These are phyloP conservation scores for Trogon melanurus DNA, from an alignment of 2,113 vertebrate species.

Conservation along the genomic window DNA sequence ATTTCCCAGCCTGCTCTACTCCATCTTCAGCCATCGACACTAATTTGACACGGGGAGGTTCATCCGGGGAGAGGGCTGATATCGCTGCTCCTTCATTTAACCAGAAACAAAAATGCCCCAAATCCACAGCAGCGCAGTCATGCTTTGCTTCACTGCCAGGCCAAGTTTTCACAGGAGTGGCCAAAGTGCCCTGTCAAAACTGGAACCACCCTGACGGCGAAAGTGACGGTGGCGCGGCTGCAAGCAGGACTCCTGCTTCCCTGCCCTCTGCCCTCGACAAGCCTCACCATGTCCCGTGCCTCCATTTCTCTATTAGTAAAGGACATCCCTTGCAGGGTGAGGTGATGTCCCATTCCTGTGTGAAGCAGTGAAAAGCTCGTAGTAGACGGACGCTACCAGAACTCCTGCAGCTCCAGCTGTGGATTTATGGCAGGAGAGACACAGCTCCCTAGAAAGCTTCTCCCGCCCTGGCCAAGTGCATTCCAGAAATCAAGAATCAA, in stretches of 20 bases:
- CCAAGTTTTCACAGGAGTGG: neutral
- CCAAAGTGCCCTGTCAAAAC: neutral
- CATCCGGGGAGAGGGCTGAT: neutral
- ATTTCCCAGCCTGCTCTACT: neutral
- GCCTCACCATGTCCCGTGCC: neutral
- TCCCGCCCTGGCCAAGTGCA: neutral
- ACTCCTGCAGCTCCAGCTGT: fast-evolving
- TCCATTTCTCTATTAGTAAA: neutral
- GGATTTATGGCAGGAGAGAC: neutral
- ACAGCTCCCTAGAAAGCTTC: neutral
- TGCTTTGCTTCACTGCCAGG: neutral
- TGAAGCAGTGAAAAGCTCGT: neutral
- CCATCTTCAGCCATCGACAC: neutral
- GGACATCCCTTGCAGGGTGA: neutral
- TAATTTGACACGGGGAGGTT: neutral
- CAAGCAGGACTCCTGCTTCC: neutral
- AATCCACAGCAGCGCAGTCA: fast-evolving
- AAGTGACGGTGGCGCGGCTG: neutral
- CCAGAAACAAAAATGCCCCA: neutral
- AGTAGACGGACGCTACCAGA: neutral
- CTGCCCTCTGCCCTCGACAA: neutral
- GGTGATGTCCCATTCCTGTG: neutral
- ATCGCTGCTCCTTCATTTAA: neutral
- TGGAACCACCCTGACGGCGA: neutral
- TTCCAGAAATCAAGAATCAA: neutral